phyloP scores from a whole-genome alignment of 1,140 invertebrate species.

The Cotesia vestalis region DNA sequence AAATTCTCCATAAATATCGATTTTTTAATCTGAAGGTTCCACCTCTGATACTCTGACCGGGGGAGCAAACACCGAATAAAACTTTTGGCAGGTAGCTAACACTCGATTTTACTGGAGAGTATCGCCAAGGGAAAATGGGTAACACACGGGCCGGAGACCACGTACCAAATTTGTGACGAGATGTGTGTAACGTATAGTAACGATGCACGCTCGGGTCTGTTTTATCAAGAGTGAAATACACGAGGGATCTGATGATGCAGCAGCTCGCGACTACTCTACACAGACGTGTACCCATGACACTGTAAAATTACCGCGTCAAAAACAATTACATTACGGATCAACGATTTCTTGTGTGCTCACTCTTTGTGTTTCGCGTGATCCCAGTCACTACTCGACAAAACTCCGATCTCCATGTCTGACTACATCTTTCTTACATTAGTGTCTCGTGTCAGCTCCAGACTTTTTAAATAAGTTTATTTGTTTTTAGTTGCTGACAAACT shows the following conservation, averaged over 20 bases:
- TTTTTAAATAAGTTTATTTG: neutral
- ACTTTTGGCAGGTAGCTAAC: no score
- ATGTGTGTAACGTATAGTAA: no score
- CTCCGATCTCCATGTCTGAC: neutral
- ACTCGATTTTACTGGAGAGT: no score
- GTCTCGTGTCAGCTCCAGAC: neutral
- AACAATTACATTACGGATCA: slow-evolving; percentile 63
- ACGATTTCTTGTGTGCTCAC: slow-evolving; percentile 45
- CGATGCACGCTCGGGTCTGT: no score
- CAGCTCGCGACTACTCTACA: slow-evolving; percentile 13
- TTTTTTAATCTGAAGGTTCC: no score
- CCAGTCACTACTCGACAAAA: slow-evolving; percentile 1
- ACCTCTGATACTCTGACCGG: no score
- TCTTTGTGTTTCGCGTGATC: slow-evolving; percentile 4
- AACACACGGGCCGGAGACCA: no score
- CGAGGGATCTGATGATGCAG: slow-evolving; percentile 10
- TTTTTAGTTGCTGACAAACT: neutral
- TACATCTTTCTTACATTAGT: neutral
- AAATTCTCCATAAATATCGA: no score
- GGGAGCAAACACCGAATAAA: no score
- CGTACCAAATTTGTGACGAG: no score
- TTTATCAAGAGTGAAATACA: slow-evolving; percentile 7
- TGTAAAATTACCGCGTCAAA: slow-evolving; percentile 67
- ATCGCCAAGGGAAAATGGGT: no score
- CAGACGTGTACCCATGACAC: slow-evolving; percentile 62